Base-by-base conservation (phyloP, 2,797 vertebrate species). In the Myoxocephalus aenaeus region DNA sequence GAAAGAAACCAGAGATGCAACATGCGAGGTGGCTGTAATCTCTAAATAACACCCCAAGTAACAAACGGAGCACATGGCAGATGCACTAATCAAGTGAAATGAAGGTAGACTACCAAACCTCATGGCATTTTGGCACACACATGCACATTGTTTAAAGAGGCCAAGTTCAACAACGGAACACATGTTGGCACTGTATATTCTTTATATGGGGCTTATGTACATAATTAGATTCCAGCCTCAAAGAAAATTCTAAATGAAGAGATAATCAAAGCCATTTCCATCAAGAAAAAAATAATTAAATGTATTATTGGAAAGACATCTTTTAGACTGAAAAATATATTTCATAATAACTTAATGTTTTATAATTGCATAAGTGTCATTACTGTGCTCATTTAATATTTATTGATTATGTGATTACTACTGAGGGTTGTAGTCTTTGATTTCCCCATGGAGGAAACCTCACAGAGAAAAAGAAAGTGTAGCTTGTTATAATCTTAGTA, bases 71-170 rank as follows among this genome's bases (percentile, higher is more conserved):
- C 79, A 81, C 76, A 56, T 83, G 90, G 73, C 75, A 46, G 79
- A 90, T 81, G 84, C 81, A 66, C 70, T 80, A 87, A 80, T 87
- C 64, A 68, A 58, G 81, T 87, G 77, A 83, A 80, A 93, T 88
- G 81, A 84, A 69, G 77, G 75, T 72, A 80, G 76, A 86, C 85
- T 74, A 90, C 50, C 73, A 77, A 85, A 92, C 83, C 67, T 80
- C 66, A 81, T 84, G 86, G 86, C 79, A 66, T 80, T 92, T 93
- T 93, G 91, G 90, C 88, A 94, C 90, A 89, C 91, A 92, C 94
- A 95, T 94, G 94, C 94, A 94, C 82, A 73, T 90, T 75, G 66
- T 89, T 90, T 89, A 85, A 79, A 89, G 77, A 89, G 83, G 85
- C 87, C 83, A 86, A 91, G 71, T 84, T 85, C 82, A 82, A 83